phyloP scores from a whole-genome alignment of 2,113 vertebrate genomes.

The Hippotragus niger region DNA sequence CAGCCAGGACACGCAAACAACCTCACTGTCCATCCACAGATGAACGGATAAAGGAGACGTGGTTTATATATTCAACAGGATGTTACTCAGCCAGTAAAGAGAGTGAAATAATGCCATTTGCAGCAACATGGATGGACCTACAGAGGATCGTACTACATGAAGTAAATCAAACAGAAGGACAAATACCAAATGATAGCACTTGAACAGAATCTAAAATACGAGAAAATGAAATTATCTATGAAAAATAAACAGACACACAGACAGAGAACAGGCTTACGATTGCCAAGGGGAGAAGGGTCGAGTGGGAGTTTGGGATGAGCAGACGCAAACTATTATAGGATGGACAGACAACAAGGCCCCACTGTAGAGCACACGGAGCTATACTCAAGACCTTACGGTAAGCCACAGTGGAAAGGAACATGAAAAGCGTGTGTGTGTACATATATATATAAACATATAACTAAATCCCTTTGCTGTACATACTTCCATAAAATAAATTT shows the following conservation, averaged over 20 bases:
- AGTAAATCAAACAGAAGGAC: background rate
- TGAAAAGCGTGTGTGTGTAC: background rate
- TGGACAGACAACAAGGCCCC: background rate
- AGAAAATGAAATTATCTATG: background rate
- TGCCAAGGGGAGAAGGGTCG: background rate
- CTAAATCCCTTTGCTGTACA: background rate
- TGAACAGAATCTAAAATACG: background rate
- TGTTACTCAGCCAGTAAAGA: background rate
- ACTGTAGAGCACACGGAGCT: fast-evolving
- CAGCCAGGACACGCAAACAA: background rate
- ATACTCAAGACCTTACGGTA: too few species aligned
- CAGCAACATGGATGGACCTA: background rate
- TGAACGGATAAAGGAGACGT: background rate
- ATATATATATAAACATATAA: fast-evolving
- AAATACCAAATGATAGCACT: background rate
- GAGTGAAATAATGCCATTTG: background rate
- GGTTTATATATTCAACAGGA: background rate
- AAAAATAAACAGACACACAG: background rate
- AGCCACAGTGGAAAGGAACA: background rate
- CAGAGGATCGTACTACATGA: background rate
- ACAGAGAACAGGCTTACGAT: background rate
- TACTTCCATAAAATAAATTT: background rate
- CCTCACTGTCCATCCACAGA: background rate
- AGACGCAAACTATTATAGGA: background rate
- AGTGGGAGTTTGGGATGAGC: background rate